Conservation (phyloP, 2,888 invertebrate genomes). For the Balanococcus diminutus region DNA sequence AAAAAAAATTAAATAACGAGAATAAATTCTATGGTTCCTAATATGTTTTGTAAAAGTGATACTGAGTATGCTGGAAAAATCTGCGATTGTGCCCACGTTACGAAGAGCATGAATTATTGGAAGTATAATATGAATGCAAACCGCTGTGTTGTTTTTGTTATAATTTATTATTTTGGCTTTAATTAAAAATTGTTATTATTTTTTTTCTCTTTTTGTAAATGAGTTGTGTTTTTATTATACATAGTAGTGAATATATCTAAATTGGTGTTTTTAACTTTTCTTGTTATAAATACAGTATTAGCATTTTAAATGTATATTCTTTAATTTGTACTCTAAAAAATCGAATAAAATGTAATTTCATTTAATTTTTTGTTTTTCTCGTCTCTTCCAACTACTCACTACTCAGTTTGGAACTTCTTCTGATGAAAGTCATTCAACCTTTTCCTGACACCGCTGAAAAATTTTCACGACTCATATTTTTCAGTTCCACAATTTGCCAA, state of each 20-base stretch:
- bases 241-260: constrained; percentile 45
- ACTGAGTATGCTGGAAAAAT: neutral
- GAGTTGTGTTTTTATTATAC: constrained; percentile 43
- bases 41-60: constrained; percentile 5
- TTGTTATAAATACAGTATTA: constrained; percentile 50
- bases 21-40: constrained; percentile 8
- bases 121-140: constrained; percentile 16
- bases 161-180: constrained; percentile 37
- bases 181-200: constrained; percentile 45
- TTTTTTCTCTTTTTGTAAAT: constrained; percentile 29
- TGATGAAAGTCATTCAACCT: too few species aligned
- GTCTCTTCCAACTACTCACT: too few species aligned
- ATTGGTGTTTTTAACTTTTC: constrained; percentile 48
- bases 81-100: neutral
- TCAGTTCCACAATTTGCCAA: too few species aligned
- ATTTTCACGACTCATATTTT: too few species aligned
- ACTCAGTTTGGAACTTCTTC: too few species aligned
- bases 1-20: neutral
- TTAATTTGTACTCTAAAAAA: constrained; percentile 33
- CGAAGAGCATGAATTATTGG: neutral
- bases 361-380: neutral
- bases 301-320: constrained; percentile 48
- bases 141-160: constrained; percentile 24
- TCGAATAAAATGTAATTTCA: constrained; percentile 37
- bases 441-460: too few species aligned